Base-by-base conservation (phyloP, 30 jellyfish, hydroid and myxozoan genomes). In the Mastigias papua region DNA sequence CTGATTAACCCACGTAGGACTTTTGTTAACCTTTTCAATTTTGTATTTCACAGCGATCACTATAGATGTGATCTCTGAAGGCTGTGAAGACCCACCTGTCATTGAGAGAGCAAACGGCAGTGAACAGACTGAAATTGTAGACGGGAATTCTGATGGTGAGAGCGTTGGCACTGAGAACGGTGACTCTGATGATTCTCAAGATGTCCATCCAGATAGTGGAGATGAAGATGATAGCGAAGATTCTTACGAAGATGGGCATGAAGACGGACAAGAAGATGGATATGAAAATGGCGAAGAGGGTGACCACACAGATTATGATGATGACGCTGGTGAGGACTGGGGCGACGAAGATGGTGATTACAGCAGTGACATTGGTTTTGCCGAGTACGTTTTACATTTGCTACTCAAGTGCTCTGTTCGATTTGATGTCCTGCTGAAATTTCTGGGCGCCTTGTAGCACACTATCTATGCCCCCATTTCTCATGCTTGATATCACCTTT, bases 11-110 rank as follows among this genome's bases (percentile, higher is more conserved):
- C n/a, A 32, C 10, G 28, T 19, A 5, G 32, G 2, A 25, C 26
- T 29, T 11, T 48, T 63, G 9, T 32, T 7, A 21, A 26, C 25
- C 75, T 27, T 34, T 23, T 21, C 67, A 10, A 4, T 21, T 51
- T 21, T 51, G 7, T 21, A 8, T 51, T 21, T 8, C 4, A 51
- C 84, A 91, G 98, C 60, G 9, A 78, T 84, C 20, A 54, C 17
- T 9, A 69, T 91, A 29, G 96, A 91, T 51, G 98, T 91, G 27
- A 23, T 62, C 0, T 85, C 98, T 25, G 98, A 91, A 63, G 98
- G 98, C 69, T 91, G 98, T 25, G 90, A 82, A 13, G 98, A 91
- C 58, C 95, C 93, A 16, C 42, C 69, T 31, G 98, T 91, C 27
- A 22, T 82, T 8, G 22, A 58, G 63, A 74, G 96, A 72, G 87